Conservation (phyloP, 35 echinoderm and acorn worm species). For the Eucidaris tribuloides region DNA sequence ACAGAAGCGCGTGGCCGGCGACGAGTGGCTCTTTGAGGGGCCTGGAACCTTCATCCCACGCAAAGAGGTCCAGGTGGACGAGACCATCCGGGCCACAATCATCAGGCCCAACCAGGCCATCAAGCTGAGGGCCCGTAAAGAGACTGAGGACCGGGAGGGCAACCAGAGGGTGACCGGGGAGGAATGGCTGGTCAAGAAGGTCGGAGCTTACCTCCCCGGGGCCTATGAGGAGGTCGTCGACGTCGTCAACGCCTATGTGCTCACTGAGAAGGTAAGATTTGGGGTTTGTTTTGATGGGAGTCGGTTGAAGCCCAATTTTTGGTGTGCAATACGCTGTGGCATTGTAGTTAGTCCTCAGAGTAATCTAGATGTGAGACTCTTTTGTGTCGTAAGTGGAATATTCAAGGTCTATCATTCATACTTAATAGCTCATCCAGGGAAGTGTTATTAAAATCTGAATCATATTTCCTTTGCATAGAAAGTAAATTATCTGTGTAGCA, state of each 20-base stretch:
- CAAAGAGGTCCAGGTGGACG: slow-evolving; percentile 93
- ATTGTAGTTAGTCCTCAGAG: no score
- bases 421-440: no score
- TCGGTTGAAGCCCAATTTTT: no score
- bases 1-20: slow-evolving; percentile 80
- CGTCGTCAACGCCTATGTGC: slow-evolving; percentile 90
- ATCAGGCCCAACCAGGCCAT: slow-evolving; percentile 98
- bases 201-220: slow-evolving; percentile 94
- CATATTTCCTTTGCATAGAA: no score
- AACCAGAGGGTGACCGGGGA: slow-evolving; percentile 83
- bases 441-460: no score
- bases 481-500: no score
- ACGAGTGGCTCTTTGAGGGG: slow-evolving; percentile 99
- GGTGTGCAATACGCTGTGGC: no score
- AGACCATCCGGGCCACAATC: slow-evolving; percentile 86
- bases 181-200: slow-evolving; percentile 95
- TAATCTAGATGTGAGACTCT: no score
- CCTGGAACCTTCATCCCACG: slow-evolving; percentile 94
- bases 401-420: no score
- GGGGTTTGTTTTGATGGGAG: no score
- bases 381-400: no score
- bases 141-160: slow-evolving; percentile 71
- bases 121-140: slow-evolving; percentile 93
- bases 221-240: slow-evolving; percentile 97
- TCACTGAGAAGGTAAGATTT: slow-evolving; percentile 98